Percentiles rank a stretch among this genome's conserved stretches.
These are phyloP conservation scores for Leptinotarsa haldemani DNA, from an alignment of 2,888 invertebrate genomes.

Conservation along the genomic window DNA sequence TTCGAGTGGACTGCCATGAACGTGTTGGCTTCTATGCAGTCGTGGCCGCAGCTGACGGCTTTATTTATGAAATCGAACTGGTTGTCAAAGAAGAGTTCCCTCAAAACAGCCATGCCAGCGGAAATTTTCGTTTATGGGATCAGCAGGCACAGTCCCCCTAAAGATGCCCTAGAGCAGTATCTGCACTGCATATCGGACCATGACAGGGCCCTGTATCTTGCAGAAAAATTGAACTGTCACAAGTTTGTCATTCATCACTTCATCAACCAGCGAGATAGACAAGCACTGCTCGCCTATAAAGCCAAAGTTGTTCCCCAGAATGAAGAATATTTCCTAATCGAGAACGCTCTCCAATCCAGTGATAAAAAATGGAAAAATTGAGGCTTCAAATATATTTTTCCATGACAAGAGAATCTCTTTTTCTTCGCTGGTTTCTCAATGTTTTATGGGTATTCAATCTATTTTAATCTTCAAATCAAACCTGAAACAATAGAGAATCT, in stretches of 20 bases:
- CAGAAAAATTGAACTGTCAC: conserved; percentile 75
- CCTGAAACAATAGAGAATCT: no score
- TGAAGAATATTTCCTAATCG: conserved; percentile 80
- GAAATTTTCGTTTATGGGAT: conserved; percentile 58
- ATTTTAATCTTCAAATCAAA: no score
- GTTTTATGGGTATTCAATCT: no score
- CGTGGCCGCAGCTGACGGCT: conserved; percentile 57
- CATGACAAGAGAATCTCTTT: conserved; percentile 7
- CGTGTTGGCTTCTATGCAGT: conserved; percentile 54
- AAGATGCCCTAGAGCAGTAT: conserved; percentile 64
- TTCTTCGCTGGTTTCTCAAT: neutral
- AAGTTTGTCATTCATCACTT: conserved; percentile 73
- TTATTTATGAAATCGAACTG: conserved; percentile 66
- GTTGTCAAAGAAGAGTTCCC: conserved; percentile 64
- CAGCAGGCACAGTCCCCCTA: conserved; percentile 60
- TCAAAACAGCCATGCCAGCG: conserved; percentile 57
- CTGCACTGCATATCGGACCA: conserved; percentile 56
- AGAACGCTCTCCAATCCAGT: conserved; percentile 70
- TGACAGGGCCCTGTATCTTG: conserved; percentile 72
- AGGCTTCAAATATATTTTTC: conserved; percentile 25
- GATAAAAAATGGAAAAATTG: conserved; percentile 58
- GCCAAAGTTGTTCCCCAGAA: conserved; percentile 73
- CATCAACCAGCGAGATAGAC: conserved; percentile 73
- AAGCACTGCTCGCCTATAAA: conserved; percentile 73
- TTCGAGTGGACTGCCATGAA: conserved; percentile 62